Base-by-base conservation (phyloP, 2,113 vertebrate species). In the Tetrao urogallus region DNA sequence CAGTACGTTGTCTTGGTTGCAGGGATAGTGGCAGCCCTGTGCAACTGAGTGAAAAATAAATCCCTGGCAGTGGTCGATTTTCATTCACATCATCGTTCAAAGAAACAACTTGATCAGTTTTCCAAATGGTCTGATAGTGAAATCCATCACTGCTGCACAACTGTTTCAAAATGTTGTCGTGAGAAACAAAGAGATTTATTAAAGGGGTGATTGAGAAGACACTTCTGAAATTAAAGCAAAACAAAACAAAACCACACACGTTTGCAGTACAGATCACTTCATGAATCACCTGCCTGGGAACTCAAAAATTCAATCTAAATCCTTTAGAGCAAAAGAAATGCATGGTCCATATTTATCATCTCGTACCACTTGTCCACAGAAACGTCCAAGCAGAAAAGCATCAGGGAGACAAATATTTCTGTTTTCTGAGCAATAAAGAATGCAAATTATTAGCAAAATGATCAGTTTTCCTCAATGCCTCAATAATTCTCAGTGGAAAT, bases 381-480 rank as follows among this genome's bases (percentile, higher is more conserved):
- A 89, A 27, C 42, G 25, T 36, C 20, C 1, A 2, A 67, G 24
- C 66, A 84, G 25, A 42, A 38, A 0, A 1, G 74, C 61, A 36
- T 11, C 11, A 74, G 36, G 25, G 45, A 74, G 48, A 71, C 43
- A 3, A 48, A 32, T 32, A 42, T 61, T 87, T 74, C 21, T 50
- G 48, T 66, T 82, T 50, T 60, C 13, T 19, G 47, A 66, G 50
- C n/a, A 40, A 60, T 21, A 84, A 88, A 86, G 57, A 36, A 2
- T 30, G 56, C 13, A 86, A 86, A 86, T 67, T 83, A 63, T 54
- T 93, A 34, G 57, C 69, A 71, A 45, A 84, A 58, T 56, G 74
- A 86, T 75, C 42, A 7, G 56, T 5, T 10, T 77, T 40, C 50
- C 36, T 61, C 56, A 16, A n/a, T 4, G 7, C 58, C 54, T 65